These are phyloP conservation scores for Drosophila putrida DNA, from an alignment of 2,888 invertebrate genomes.

Conservation along the genomic window DNA sequence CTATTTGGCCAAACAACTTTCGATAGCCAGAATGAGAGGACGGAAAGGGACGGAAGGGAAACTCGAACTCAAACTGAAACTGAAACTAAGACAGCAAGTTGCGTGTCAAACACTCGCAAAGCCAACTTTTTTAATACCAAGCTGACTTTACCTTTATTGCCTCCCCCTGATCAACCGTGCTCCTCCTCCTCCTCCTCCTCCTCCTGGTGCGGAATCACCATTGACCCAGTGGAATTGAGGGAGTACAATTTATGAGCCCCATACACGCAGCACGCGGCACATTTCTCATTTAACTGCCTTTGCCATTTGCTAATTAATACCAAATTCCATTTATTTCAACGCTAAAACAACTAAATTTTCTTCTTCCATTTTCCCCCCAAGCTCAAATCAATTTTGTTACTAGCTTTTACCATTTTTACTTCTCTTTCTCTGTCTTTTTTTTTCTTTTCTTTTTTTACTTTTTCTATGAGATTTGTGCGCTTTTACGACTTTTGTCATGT, in stretches of 20 bases:
- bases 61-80: conserved; percentile 37
- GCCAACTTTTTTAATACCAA: conserved; percentile 63
- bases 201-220: neutral
- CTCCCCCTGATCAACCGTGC: conserved; percentile 1
- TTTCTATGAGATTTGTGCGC: conserved; percentile 70
- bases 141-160: conserved; percentile 64
- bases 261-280: conserved; percentile 70
- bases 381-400: conserved; percentile 74
- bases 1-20: conserved; percentile 50
- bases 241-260: conserved; percentile 63
- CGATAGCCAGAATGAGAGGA: conserved; percentile 10
- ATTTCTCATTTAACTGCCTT: conserved; percentile 80
- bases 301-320: conserved; percentile 83
- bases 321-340: conserved; percentile 73
- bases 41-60: no score
- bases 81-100: conserved; percentile 38
- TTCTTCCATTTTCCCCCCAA: conserved; percentile 23
- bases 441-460: conserved; percentile 44
- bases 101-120: conserved; percentile 74
- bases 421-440: neutral
- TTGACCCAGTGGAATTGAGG: conserved; percentile 22
- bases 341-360: conserved; percentile 75
- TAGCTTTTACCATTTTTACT: conserved; percentile 30
- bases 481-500: conserved; percentile 77
- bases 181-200: neutral